A percentile compares a stretch with the other conserved stretches of the same genome.
Conservation (phyloP, 2,797 vertebrate species). For the Eulemur mongoz region DNA sequence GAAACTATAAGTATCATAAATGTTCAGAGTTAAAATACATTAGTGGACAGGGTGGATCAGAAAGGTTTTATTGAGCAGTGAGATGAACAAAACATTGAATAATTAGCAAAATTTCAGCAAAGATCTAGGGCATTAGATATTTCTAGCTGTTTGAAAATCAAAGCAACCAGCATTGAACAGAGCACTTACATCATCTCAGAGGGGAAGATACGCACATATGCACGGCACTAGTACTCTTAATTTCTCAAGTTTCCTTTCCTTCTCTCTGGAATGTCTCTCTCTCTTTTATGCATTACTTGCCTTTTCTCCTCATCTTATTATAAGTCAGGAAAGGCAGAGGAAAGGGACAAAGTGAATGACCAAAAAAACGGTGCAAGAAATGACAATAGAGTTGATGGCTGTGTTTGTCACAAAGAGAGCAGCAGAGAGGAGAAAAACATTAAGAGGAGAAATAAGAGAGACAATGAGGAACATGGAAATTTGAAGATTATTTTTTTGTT, state of each 20-base stretch:
- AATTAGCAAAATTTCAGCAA: not conserved
- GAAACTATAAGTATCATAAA: not conserved
- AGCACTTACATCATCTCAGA: not conserved
- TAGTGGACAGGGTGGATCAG: not conserved
- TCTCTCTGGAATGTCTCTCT: not conserved
- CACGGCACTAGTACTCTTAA: accelerated
- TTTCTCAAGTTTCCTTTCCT: not conserved
- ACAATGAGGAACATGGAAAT: not conserved
- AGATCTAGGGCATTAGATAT: not conserved
- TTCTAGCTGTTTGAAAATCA: not conserved
- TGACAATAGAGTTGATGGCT: not conserved
- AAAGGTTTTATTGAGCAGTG: not conserved
- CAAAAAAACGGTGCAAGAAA: not conserved
- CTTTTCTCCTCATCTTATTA: not conserved
- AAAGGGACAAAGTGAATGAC: not conserved
- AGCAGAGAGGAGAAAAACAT: not conserved
- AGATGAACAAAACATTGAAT: not conserved
- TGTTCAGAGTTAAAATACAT: not conserved
- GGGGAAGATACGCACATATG: accelerated
- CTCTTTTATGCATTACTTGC: not conserved
- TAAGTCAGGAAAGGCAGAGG: not conserved
- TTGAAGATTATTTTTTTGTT: not conserved
- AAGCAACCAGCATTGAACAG: not conserved
- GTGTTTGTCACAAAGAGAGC: not conserved
- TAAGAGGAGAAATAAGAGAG: not conserved